A percentile compares a stretch with the other conserved stretches of the same genome.
These are phyloP conservation scores for Emydura subglobosa DNA, from an alignment of 2,113 vertebrate genomes.

Conservation along the genomic window DNA sequence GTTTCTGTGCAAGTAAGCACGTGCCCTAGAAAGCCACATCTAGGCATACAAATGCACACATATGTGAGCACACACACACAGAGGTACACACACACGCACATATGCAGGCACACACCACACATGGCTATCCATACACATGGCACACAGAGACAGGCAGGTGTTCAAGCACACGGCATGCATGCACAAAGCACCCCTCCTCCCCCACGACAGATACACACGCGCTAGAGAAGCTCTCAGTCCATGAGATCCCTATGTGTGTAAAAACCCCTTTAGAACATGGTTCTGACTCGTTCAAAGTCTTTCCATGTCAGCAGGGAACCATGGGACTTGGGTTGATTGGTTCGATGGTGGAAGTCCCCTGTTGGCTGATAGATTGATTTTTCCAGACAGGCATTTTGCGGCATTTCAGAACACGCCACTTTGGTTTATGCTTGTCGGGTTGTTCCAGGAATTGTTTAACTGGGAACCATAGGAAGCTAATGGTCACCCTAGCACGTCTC, in stretches of 20 bases:
- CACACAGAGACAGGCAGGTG: not conserved
- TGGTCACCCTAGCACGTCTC: not conserved
- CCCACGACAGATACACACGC: not conserved
- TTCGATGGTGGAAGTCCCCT: not conserved
- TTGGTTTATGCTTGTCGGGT: not conserved
- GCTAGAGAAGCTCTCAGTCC: accelerated
- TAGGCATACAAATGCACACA: not conserved
- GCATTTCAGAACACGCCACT: not conserved
- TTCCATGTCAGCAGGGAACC: not conserved
- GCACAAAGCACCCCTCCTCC: not conserved
- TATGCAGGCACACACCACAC: not conserved
- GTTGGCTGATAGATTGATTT: not conserved
- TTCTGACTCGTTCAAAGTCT: conserved; percentile 12
- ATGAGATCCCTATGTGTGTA: accelerated
- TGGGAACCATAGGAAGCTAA: not conserved
- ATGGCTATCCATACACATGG: not conserved
- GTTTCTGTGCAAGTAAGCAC: accelerated
- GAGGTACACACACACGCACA: accelerated
- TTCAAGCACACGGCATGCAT: not conserved
- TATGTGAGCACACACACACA: accelerated
- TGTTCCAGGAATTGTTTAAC: not conserved
- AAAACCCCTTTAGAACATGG: not conserved
- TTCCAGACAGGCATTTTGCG: not conserved
- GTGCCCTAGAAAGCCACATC: accelerated
- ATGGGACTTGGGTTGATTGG: not conserved